Evolutionary conservation across 2,797 vertebrate species (phyloP).

Genomic region (Acanthurus tractus): DNA sequence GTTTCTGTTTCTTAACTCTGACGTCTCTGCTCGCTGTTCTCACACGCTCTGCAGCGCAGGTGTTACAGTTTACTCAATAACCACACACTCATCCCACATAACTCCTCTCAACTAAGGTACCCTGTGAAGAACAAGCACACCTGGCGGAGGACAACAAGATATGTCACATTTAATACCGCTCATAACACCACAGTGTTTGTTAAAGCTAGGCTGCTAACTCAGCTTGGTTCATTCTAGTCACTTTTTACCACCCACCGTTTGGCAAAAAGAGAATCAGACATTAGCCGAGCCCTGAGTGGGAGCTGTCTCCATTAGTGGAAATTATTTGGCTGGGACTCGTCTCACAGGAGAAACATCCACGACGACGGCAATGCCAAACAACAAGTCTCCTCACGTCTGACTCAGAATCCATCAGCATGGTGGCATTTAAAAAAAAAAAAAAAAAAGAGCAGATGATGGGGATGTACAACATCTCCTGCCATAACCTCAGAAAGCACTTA

Average conservation of each 20-base stretch:
- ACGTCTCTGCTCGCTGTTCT: too few relatives aligned
- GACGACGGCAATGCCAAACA: slow-evolving; percentile 42
- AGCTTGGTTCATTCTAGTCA: slow-evolving; percentile 50
- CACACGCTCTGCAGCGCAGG: too few relatives aligned
- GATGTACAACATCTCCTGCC: slow-evolving; percentile 55
- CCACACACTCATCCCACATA: neutral
- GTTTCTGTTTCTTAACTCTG: too few relatives aligned
- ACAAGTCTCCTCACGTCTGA: slow-evolving; percentile 40
- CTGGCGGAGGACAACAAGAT: neutral
- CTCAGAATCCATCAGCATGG: slow-evolving; percentile 55
- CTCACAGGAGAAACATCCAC: slow-evolving; percentile 53
- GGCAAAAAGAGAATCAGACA: slow-evolving; percentile 58
- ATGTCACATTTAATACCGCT: slow-evolving; percentile 14
- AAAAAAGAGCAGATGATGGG: slow-evolving; percentile 20
- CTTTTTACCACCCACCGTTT: slow-evolving; percentile 57
- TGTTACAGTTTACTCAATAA: slow-evolving; percentile 1
- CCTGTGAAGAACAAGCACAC: neutral
- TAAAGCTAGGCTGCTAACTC: slow-evolving; percentile 48
- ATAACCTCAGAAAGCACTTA: slow-evolving; percentile 55
- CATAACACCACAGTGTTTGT: slow-evolving; percentile 33
- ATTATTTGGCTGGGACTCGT: slow-evolving; percentile 63
- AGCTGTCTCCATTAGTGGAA: slow-evolving; percentile 74
- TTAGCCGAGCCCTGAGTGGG: slow-evolving; percentile 60
- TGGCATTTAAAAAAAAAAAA: slow-evolving; percentile 47
- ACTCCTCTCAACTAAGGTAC: neutral